A percentile compares a stretch with the other conserved stretches of the same genome.
phyloP scores from a whole-genome alignment of 1,140 invertebrate species.

The Meloidogyne hapla region DNA sequence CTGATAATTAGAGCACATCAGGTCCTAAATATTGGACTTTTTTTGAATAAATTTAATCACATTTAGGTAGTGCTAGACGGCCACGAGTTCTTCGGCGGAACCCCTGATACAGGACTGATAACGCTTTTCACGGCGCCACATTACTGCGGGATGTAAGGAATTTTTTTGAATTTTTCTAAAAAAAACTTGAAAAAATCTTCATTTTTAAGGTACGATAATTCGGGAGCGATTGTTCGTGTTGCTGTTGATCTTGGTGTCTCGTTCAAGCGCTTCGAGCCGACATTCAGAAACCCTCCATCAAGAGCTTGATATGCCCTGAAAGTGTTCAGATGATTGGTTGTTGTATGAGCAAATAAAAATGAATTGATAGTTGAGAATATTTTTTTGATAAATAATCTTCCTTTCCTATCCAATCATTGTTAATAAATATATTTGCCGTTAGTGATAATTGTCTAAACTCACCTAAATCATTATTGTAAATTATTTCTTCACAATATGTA shows the following conservation, averaged over 20 bases:
- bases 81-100: background rate
- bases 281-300: no score
- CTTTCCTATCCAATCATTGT: no score
- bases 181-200: background rate
- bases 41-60: background rate
- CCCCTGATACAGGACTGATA: background rate
- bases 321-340: no score
- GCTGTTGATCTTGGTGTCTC: background rate
- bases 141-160: background rate
- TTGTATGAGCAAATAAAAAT: no score
- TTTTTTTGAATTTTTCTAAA: background rate
- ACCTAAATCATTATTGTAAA: no score
- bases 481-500: no score
- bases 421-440: no score
- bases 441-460: no score
- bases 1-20: background rate
- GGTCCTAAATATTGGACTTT: background rate
- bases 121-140: background rate
- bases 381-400: no score
- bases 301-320: no score
- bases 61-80: background rate
- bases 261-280: background rate
- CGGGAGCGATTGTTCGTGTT: background rate
- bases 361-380: no score
- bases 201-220: background rate